Evolutionary conservation across 2,113 vertebrate species (phyloP).

Genomic region (Typhlomys cinereus): DNA sequence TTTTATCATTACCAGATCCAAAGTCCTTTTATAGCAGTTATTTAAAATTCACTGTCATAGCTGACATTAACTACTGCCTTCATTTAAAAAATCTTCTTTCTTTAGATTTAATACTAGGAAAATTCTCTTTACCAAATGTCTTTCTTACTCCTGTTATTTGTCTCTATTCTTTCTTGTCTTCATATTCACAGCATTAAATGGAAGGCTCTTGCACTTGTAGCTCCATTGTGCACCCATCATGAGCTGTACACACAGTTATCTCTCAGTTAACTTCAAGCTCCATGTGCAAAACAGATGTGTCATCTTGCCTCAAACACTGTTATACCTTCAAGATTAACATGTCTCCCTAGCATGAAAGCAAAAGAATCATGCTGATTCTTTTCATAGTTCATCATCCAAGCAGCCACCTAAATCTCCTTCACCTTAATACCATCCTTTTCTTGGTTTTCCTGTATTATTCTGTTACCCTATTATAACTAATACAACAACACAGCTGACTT

Average conservation of each 20-base stretch:
- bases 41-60: neutral
- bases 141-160: neutral
- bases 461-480: neutral
- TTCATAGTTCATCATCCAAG: neutral
- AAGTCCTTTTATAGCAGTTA: neutral
- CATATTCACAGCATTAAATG: no score
- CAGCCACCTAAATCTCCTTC: neutral
- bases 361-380: neutral
- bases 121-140: neutral
- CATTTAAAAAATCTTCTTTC: neutral
- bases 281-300: neutral
- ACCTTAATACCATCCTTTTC: neutral
- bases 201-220: neutral
- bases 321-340: neutral
- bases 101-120: neutral
- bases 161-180: neutral
- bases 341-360: neutral
- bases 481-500: neutral
- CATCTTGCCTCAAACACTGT: neutral
- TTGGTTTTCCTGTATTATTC: neutral
- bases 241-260: neutral
- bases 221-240: neutral
- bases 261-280: neutral
- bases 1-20: neutral
- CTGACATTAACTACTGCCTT: neutral